Conservation (phyloP, 2,113 vertebrate genomes). For the Pedetes capensis region DNA sequence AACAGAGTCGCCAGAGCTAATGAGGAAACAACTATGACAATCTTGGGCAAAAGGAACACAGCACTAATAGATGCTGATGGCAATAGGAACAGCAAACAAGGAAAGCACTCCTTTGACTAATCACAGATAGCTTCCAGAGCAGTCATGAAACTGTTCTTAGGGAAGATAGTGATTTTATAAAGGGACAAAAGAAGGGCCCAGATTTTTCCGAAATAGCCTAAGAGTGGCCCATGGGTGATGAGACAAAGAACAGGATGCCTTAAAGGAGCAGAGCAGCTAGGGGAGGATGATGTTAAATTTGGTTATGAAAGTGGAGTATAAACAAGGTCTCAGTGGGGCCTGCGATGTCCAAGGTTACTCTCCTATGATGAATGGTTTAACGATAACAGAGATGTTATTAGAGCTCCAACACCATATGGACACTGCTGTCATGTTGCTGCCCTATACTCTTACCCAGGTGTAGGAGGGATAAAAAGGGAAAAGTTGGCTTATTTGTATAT, state of each 20-base stretch:
- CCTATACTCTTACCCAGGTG: not conserved
- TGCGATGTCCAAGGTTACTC: not conserved
- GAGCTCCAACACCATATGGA: not conserved
- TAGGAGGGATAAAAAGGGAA: not conserved
- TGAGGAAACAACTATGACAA: not conserved
- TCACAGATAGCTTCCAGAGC: not conserved
- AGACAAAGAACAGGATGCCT: not conserved
- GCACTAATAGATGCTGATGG: accelerated
- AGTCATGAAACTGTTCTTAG: not conserved
- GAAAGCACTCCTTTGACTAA: not conserved
- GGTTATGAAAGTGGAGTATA: not conserved
- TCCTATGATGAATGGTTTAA: not conserved
- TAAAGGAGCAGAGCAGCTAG: not conserved
- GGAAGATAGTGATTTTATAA: not conserved
- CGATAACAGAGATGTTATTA: not conserved
- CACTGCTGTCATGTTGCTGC: not conserved
- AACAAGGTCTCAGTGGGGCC: not conserved
- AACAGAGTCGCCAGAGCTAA: not conserved
- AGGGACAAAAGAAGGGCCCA: not conserved
- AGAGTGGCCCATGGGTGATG: not conserved
- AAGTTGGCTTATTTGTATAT: not conserved
- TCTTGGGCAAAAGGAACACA: not conserved
- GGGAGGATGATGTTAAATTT: accelerated
- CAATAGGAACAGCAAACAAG: no score
- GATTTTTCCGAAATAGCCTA: not conserved